Evolutionary conservation across 2,888 invertebrate species (phyloP).

Genomic region (Diogma glabrata): DNA sequence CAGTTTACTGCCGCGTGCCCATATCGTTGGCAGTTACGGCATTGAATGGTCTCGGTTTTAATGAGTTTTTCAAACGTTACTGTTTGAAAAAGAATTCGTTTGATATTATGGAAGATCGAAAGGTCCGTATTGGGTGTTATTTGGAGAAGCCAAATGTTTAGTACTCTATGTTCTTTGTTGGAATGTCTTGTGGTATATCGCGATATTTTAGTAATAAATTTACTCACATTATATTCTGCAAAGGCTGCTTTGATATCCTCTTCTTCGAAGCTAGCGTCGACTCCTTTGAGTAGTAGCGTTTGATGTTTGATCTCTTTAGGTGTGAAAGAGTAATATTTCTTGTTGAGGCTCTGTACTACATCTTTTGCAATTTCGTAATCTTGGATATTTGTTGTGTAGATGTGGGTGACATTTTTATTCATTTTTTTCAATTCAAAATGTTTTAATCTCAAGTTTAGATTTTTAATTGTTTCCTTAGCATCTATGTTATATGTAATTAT

Average conservation of each 20-base stretch:
- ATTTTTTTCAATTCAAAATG: not conserved
- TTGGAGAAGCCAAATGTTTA: not conserved
- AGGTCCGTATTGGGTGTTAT: not conserved
- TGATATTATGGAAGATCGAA: not conserved
- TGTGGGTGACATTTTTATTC: not conserved
- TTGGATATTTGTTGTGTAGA: not conserved
- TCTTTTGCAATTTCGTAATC: not conserved
- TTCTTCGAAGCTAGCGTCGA: not conserved
- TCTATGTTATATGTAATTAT: not conserved
- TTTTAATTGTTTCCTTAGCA: not conserved
- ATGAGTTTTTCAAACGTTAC: not conserved
- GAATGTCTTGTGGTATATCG: not conserved
- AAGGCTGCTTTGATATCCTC: not conserved
- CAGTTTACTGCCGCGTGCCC: not conserved
- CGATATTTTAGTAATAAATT: not conserved
- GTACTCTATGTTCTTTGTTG: not conserved
- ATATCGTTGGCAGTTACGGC: not conserved
- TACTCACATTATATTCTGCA: not conserved
- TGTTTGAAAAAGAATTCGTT: not conserved
- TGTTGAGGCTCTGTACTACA: not conserved
- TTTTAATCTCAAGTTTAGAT: not conserved
- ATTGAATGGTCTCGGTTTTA: not conserved
- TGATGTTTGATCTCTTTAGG: not conserved
- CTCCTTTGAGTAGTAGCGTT: not conserved
- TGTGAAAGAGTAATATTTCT: not conserved